Conservation (phyloP, 2,888 invertebrate genomes). For the Tridacna gigas region DNA sequence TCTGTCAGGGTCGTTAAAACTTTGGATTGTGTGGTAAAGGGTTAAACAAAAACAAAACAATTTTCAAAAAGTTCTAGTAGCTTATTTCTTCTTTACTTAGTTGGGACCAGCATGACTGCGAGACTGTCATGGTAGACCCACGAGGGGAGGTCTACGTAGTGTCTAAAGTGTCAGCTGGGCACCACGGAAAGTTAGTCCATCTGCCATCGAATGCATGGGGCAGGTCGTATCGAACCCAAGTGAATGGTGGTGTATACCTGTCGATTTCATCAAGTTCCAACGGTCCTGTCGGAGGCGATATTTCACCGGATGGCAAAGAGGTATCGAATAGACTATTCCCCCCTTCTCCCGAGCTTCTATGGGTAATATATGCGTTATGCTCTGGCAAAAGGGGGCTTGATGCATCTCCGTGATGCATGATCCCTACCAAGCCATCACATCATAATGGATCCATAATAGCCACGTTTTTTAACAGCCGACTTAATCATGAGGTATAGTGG, state of each 20-base stretch:
- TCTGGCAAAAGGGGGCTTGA: too few relatives aligned
- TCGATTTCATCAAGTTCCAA: constrained; percentile 28
- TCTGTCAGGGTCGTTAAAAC: too few relatives aligned
- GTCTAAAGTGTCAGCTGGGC: constrained; percentile 57
- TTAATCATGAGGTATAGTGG: too few relatives aligned
- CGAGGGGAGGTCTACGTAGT: constrained; percentile 63
- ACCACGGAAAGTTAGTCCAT: constrained; percentile 57
- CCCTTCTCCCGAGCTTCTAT: too few relatives aligned
- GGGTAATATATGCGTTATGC: too few relatives aligned
- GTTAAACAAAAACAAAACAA: too few relatives aligned
- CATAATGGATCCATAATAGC: too few relatives aligned
- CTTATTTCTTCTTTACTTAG: constrained; percentile 26
- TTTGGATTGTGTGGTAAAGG: too few relatives aligned
- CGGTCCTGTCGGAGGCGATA: constrained; percentile 64
- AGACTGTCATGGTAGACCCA: constrained; percentile 66
- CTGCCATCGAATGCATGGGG: constrained; percentile 62
- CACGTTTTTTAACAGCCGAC: too few relatives aligned
- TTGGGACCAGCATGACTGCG: constrained; percentile 68
- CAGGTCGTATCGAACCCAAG: constrained; percentile 30
- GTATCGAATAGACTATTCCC: constrained; percentile 2
- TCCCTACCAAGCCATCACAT: too few relatives aligned
- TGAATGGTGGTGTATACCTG: constrained; percentile 49
- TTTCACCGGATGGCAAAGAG: constrained; percentile 63
- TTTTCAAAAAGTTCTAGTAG: too few relatives aligned
- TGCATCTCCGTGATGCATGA: too few relatives aligned